Conservation (phyloP, 2,113 vertebrate genomes). For the Lonchura striata region DNA sequence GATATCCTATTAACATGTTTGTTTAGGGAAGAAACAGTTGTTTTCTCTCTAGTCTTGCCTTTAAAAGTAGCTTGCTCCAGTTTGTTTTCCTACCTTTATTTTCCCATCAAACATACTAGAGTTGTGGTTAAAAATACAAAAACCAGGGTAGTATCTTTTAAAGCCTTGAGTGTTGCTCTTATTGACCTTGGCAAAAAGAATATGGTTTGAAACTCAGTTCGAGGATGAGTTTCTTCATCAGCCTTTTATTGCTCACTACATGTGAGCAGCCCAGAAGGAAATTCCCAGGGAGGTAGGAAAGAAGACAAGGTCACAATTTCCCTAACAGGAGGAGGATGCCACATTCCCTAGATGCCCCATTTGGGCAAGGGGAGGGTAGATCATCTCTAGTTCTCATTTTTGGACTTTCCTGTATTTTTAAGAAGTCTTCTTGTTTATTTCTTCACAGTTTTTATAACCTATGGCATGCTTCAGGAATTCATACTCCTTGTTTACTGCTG, state of each 20-base stretch:
- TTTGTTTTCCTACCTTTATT: neutral
- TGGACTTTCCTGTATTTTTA: neutral
- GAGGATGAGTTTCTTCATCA: neutral
- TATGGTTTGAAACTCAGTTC: neutral
- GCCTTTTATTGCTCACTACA: neutral
- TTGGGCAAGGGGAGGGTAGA: rapidly evolving
- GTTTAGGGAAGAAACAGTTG: neutral
- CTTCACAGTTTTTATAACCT: neutral
- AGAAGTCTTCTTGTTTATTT: neutral
- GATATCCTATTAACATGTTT: neutral
- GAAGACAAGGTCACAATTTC: neutral
- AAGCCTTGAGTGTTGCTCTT: neutral
- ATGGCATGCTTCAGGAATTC: neutral
- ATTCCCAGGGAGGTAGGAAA: neutral
- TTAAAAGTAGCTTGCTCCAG: neutral
- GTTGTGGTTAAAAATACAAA: neutral
- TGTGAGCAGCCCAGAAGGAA: neutral
- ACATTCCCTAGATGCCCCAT: neutral
- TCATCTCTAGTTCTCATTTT: neutral
- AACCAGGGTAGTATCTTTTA: neutral
- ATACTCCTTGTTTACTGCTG: neutral
- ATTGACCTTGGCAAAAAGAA: neutral
- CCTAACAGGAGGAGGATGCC: neutral
- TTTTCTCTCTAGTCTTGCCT: neutral
- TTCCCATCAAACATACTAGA: neutral